phyloP scores from a whole-genome alignment of 2,888 invertebrate species.

The Rugalucina vietnamica region DNA sequence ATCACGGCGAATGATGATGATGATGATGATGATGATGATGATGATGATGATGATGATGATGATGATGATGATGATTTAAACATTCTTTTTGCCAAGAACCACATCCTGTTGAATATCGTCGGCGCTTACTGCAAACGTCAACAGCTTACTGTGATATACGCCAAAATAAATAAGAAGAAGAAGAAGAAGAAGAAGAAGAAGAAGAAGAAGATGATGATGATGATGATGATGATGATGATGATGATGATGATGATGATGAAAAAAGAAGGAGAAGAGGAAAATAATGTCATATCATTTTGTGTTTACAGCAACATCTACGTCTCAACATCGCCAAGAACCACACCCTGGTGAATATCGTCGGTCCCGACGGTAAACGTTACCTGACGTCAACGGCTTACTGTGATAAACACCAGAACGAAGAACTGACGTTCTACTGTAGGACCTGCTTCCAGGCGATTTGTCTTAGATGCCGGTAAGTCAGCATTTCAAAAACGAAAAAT shows the following conservation, averaged over 20 bases:
- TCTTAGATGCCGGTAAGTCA: slow-evolving; percentile 49
- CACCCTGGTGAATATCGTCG: slow-evolving; percentile 44
- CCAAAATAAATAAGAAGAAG: slow-evolving; percentile 51
- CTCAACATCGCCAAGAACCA: slow-evolving; percentile 56
- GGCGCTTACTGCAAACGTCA: slow-evolving; percentile 51
- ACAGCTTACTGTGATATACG: slow-evolving; percentile 65
- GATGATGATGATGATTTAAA: too few species aligned
- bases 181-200: too few species aligned
- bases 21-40: too few species aligned
- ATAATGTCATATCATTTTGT: too few species aligned
- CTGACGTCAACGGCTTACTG: slow-evolving; percentile 62
- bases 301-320: slow-evolving; percentile 49
- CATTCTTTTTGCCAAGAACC: slow-evolving; percentile 51
- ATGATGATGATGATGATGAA: slow-evolving; percentile 23
- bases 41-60: too few species aligned
- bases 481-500: too few species aligned
- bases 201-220: slow-evolving; percentile 31
- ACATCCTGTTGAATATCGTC: slow-evolving; percentile 46
- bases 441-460: slow-evolving; percentile 55
- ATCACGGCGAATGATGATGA: too few species aligned
- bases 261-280: too few species aligned
- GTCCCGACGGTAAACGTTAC: slow-evolving; percentile 53
- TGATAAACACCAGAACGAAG: slow-evolving; percentile 59
- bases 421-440: slow-evolving; percentile 60
- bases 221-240: slow-evolving; percentile 31